Evolutionary conservation across 2,797 vertebrate genomes (phyloP), one percentile per base, ranked within the genome.

Genomic region (Paratrypauchen microcephalus): DNA sequence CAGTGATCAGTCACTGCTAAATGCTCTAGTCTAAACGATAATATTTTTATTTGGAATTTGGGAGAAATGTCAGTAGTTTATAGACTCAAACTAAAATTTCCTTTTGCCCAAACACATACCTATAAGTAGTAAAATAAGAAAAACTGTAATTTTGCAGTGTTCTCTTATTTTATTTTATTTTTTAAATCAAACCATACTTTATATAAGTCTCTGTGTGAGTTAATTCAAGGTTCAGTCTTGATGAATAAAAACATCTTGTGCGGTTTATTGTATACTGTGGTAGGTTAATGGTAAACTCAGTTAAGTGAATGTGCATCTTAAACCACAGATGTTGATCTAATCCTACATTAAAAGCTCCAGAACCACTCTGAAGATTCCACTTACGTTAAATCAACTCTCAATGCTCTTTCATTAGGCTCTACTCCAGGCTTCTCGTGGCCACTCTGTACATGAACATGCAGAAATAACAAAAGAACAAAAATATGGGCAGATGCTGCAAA

Each of bases 321-420:
- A 91, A 77, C 71, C 71, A 58, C 55, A 50, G 77, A 80, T 77
- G 76, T 81, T 91, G 81, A 91, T 91, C 88, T 88, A 87, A 88
- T 75, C 71, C 62, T 74, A 77, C 77, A 84, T 73, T 86, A 86
- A 89, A 78, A 88, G 78, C 79, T 89, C 74, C 82, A 68, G 59
- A 73, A 80, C 74, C 80, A 78, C 67, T 39, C 70, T 61, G 41
- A 66, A 75, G 76, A 74, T 68, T 66, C 62, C 69, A 76, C 60
- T 81, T 83, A 87, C 83, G 79, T 83, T 78, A 83, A 89, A 89
- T 90, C 74, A 88, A 85, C 82, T 87, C 77, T 71, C 69, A 61
- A 26, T 69, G 82, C 77, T 83, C 73, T 89, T 87, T 80, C 84
- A 91, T 91, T 79, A 89, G 81, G 66, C 69, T 72, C 57, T 66